Evolutionary conservation across 2,113 vertebrate species (phyloP).

Genomic region (Scytalopus superciliaris): DNA sequence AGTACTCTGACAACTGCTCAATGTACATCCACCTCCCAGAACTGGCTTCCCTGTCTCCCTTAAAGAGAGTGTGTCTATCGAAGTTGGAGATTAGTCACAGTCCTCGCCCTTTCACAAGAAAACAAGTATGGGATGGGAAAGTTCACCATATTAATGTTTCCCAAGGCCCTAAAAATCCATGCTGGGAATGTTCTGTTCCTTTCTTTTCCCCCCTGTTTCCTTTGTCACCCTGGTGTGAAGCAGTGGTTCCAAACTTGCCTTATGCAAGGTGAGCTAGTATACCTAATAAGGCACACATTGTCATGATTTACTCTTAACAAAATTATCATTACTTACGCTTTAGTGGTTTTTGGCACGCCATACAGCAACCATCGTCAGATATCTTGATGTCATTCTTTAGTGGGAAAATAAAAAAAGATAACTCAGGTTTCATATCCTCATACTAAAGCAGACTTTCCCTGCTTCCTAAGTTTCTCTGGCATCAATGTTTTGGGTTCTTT

Average conservation of each 20-base stretch:
- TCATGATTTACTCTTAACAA: background rate
- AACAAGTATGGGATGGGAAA: background rate
- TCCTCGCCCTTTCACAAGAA: background rate
- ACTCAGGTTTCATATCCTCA: background rate
- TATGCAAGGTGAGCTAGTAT: background rate
- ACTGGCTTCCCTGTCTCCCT: background rate
- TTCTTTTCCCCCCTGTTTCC: background rate
- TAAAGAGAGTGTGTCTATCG: background rate
- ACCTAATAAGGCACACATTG: background rate
- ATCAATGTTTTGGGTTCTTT: too few species aligned
- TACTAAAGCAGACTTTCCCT: background rate
- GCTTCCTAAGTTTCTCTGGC: background rate
- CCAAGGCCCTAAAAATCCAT: background rate
- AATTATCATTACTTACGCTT: constrained; percentile 23
- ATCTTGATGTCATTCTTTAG: constrained; percentile 33
- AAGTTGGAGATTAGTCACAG: background rate
- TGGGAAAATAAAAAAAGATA: background rate
- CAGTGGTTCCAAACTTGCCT: background rate
- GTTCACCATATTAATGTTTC: background rate
- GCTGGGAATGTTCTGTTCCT: background rate
- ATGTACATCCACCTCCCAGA: background rate
- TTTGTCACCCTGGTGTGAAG: background rate
- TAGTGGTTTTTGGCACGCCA: background rate
- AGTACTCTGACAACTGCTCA: background rate
- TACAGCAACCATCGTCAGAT: constrained; percentile 68